Evolutionary conservation across 2,888 invertebrate species (phyloP), one percentile per base, ranked within the genome.

Genomic region (Ophion costatus): DNA sequence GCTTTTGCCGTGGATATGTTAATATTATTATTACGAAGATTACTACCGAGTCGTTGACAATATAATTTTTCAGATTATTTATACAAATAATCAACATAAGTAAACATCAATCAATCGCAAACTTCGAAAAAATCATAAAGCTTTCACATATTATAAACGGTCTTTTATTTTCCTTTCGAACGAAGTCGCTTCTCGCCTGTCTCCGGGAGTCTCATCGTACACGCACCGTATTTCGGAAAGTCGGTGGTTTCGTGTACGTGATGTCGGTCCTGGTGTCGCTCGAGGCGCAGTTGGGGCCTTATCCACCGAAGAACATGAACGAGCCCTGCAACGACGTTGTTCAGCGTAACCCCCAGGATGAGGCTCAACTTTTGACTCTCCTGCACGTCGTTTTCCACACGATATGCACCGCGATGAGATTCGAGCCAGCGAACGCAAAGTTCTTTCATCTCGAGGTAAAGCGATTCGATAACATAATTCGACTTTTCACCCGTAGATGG

Each of bases 341-440:
- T 33, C 90, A 91, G 76, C 90, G 91, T 73, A 90, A 88, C 74
- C 88, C 89, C 11, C 91, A 91, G 76, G 94, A 94, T 88, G 94
- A 92, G 88, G 90, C 94, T 0, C 97, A 98, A 91, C 95, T 97
- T 89, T 94, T 98, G 79, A 95, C 96, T 73, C 94, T 99, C 80
- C 94, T 99, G 82, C 97, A 97, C 91, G 96, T 98, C 80, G 98
- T 99, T 11, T 99, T 99, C 94, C 98, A 98, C 92, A 98, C 98
- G 0, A 96, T 99, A 88, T 98, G 98, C 84, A 98, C 99, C 0
- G 99, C 99, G 1, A 99, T 99, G 99, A 95, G 99, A 89, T 99
- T 99, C 93, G 99, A 99, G 94, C 99, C 99, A 1, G 99, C 99
- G 0, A 99, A 99, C 94, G 99, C 99, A 0, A 98, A 98, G 93